Percentiles rank a stretch among this genome's conserved stretches.
Evolutionary conservation across 2,113 vertebrate genomes (phyloP).

Genomic region (Catagonus wagneri): DNA sequence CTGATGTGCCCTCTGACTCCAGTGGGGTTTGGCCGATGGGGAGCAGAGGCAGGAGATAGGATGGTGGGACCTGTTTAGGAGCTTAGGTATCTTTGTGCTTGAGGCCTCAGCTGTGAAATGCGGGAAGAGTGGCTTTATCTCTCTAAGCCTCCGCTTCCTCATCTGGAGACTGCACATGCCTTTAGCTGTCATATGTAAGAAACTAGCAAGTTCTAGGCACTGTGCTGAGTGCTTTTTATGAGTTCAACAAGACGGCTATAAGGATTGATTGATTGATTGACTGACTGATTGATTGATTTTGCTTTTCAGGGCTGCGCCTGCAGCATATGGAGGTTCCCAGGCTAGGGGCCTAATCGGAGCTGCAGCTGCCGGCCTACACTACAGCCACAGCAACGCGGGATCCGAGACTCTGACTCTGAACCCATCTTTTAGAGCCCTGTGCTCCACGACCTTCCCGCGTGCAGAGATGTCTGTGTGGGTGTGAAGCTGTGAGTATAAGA

Average conservation of each 20-base stretch:
- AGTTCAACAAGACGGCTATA: not conserved
- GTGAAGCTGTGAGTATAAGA: not conserved
- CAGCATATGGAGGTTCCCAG: no score
- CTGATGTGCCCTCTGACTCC: not conserved
- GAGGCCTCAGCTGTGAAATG: not conserved
- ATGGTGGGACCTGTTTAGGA: not conserved
- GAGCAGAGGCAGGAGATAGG: not conserved
- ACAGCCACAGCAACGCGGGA: no score
- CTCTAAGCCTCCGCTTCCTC: not conserved
- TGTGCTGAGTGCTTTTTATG: not conserved
- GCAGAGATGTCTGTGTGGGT: not conserved
- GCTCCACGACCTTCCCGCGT: not conserved
- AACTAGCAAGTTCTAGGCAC: not conserved
- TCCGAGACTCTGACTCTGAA: not conserved
- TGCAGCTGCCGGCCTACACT: no score
- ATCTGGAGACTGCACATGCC: not conserved
- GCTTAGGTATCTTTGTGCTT: not conserved
- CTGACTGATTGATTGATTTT: no score
- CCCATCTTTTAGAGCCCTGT: not conserved
- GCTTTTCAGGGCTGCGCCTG: no score
- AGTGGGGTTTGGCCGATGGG: not conserved
- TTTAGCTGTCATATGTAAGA: not conserved
- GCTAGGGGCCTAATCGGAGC: no score
- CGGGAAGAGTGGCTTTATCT: not conserved
- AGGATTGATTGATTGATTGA: no score